Conservation (phyloP, 2,113 vertebrate genomes). For the Myocastor coypus region DNA sequence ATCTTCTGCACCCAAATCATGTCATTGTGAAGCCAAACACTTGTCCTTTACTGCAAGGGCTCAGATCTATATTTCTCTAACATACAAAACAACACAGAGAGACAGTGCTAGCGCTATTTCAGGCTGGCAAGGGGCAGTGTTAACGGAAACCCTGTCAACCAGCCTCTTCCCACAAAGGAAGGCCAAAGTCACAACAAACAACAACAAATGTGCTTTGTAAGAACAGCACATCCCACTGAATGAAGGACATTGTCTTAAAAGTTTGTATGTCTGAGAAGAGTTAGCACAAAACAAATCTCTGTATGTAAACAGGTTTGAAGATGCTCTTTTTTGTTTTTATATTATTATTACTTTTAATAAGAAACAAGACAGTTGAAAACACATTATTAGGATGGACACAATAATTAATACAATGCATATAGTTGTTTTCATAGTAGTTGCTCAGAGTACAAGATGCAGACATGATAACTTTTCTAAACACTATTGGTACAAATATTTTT, state of each 20-base stretch:
- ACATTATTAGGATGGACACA: too few species aligned
- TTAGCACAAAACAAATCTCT: background rate
- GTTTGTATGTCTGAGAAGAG: background rate
- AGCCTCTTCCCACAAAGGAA: background rate
- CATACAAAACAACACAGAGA: background rate
- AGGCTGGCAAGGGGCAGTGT: too few species aligned
- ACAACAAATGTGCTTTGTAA: background rate
- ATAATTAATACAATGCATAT: too few species aligned
- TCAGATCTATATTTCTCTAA: background rate
- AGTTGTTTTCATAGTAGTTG: too few species aligned
- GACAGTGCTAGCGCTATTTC: background rate
- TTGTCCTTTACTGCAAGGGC: background rate
- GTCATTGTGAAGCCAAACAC: background rate
- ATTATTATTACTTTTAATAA: too few species aligned
- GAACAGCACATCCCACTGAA: background rate
- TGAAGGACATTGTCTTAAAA: background rate
- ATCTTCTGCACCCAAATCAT: background rate
- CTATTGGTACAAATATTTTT: too few species aligned
- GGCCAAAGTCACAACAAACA: background rate
- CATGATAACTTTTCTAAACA: too few species aligned
- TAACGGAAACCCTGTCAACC: background rate
- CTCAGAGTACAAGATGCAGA: too few species aligned
- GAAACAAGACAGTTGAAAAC: too few species aligned
- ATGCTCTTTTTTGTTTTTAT: background rate
- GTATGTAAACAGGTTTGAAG: background rate